phyloP scores from a whole-genome alignment of 2,797 vertebrate genomes.

The Chelonia mydas region DNA sequence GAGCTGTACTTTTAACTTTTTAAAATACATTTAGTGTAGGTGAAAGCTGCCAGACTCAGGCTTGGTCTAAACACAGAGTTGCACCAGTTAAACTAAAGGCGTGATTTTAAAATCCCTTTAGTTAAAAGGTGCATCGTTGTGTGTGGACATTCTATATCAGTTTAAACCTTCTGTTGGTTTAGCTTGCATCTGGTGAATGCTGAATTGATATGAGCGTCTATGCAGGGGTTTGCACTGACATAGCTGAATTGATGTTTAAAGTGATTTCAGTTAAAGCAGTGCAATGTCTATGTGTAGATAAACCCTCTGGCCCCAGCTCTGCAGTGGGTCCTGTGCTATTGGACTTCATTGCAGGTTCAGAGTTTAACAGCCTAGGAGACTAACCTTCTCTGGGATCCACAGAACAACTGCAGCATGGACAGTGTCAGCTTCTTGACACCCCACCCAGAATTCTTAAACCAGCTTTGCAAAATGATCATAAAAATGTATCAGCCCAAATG shows the following conservation, averaged over 20 bases:
- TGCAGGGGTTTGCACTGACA: no score
- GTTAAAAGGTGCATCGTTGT: no score
- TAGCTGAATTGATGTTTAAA: no score
- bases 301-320: neutral
- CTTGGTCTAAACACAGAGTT: accelerated
- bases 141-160: no score
- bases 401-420: neutral
- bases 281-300: neutral
- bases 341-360: neutral
- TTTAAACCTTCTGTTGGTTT: no score
- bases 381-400: neutral
- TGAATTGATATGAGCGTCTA: no score
- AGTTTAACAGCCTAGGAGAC: neutral
- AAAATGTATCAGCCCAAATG: neutral
- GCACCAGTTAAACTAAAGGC: accelerated
- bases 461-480: neutral
- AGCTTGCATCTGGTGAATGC: no score
- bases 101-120: neutral
- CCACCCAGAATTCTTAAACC: neutral
- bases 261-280: neutral
- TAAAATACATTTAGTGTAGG: accelerated
- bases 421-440: neutral
- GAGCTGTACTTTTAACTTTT: neutral
- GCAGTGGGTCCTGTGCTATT: slow-evolving; percentile 15
- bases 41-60: accelerated